Conservation (phyloP, 2,113 vertebrate genomes). For the Brienomyrus longianalis region DNA sequence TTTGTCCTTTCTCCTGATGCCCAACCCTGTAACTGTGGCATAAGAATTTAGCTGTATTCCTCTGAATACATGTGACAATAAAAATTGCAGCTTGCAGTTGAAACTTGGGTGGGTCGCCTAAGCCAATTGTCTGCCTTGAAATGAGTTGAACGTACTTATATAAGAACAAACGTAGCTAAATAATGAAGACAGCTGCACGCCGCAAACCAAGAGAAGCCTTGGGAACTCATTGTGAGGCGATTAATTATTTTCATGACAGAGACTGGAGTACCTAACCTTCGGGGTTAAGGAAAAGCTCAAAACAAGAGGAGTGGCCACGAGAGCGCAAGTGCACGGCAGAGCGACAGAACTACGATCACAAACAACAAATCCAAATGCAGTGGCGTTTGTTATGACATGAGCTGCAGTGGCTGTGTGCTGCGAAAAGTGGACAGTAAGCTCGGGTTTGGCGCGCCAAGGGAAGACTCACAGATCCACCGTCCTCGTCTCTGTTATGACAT, state of each 20-base stretch:
- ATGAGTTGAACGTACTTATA: too few relatives aligned
- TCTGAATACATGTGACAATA: background rate
- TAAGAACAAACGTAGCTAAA: background rate
- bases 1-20: background rate
- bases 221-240: background rate
- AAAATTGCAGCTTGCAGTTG: background rate
- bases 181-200: background rate
- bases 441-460: background rate
- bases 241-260: background rate
- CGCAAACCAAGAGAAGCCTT: background rate
- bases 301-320: background rate
- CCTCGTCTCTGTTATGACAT: conserved; percentile 23
- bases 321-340: background rate
- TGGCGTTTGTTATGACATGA: conserved; percentile 21
- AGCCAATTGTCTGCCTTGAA: too few relatives aligned
- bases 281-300: background rate
- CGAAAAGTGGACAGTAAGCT: conserved; percentile 10
- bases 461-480: background rate
- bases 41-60: background rate
- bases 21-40: background rate
- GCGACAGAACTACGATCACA: background rate
- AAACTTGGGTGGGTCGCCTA: background rate
- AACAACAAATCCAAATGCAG: background rate
- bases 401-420: background rate
- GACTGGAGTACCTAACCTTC: background rate